These are phyloP conservation scores for Drosophila jambulina DNA, from an alignment of 1,140 invertebrate species.

Conservation along the genomic window DNA sequence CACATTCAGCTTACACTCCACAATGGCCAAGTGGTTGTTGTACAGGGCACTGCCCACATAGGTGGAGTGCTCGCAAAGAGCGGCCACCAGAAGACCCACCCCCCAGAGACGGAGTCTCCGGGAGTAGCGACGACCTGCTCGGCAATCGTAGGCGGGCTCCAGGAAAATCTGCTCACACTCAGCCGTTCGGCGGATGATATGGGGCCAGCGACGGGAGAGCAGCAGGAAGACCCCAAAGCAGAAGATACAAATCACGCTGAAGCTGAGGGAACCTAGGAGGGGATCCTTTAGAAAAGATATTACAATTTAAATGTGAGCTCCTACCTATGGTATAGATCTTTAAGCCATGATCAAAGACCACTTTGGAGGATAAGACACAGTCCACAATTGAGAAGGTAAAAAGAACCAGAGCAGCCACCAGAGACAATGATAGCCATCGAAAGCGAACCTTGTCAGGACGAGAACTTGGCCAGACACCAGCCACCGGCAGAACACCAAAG, in stretches of 20 bases:
- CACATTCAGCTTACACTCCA: conserved; percentile 68
- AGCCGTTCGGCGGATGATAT: conserved; percentile 60
- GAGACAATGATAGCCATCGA: conserved; percentile 57
- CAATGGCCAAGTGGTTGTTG: conserved; percentile 71
- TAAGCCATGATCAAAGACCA: conserved; percentile 62
- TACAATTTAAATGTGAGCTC: not conserved
- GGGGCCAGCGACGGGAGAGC: conserved; percentile 65
- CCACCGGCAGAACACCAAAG: conserved; percentile 69
- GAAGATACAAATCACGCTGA: conserved; percentile 74
- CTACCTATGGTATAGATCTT: conserved; percentile 77
- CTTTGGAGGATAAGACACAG: conserved; percentile 56
- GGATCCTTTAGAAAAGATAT: not conserved
- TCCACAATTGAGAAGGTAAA: conserved; percentile 65
- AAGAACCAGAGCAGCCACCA: conserved; percentile 51
- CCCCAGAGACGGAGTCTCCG: conserved; percentile 60
- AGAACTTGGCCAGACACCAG: conserved; percentile 56
- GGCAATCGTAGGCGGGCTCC: conserved; percentile 59
- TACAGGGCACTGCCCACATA: conserved; percentile 75
- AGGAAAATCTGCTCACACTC: conserved; percentile 64
- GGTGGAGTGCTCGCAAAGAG: conserved; percentile 64
- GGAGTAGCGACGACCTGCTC: conserved; percentile 47
- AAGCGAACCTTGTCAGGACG: conserved; percentile 57
- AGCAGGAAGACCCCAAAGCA: conserved; percentile 65
- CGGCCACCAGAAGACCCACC: conserved; percentile 46
- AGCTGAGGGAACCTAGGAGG: conserved; percentile 67